Percentiles rank a stretch among this genome's conserved stretches.
These are phyloP conservation scores for Delphinapterus leucas DNA, from an alignment of 2,113 vertebrate genomes.

Conservation along the genomic window DNA sequence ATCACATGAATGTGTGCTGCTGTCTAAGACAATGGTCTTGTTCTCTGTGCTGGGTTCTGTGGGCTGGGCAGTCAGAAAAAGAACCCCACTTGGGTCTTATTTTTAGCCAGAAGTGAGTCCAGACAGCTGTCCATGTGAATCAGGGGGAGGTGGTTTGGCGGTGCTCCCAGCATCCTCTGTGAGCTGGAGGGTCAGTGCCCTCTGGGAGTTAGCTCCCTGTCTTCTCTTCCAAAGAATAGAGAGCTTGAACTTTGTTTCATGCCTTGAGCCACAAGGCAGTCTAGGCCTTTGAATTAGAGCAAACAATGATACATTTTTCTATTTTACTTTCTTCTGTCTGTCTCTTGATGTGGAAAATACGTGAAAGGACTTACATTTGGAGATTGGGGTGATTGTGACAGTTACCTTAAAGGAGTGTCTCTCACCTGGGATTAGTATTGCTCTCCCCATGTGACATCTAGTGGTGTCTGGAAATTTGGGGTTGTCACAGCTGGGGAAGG, in stretches of 20 bases:
- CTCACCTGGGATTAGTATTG: not conserved
- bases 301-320: not conserved
- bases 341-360: not conserved
- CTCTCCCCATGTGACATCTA: not conserved
- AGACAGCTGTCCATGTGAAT: not conserved
- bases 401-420: not conserved
- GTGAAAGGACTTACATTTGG: not conserved
- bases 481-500: not conserved
- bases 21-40: not conserved
- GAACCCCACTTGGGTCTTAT: not conserved
- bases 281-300: not conserved
- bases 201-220: accelerated
- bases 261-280: not conserved
- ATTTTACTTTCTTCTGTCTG: not conserved
- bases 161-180: not conserved
- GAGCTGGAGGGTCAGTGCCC: not conserved
- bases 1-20: not conserved
- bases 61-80: not conserved
- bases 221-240: not conserved
- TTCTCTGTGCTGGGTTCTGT: not conserved
- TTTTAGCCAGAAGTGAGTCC: not conserved
- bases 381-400: not conserved
- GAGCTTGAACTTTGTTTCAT: not conserved
- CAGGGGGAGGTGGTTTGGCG: not conserved
- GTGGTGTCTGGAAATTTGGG: not conserved